These are phyloP conservation scores for Euura saliciscinereae DNA, from an alignment of 1,140 invertebrate genomes.

Conservation along the genomic window DNA sequence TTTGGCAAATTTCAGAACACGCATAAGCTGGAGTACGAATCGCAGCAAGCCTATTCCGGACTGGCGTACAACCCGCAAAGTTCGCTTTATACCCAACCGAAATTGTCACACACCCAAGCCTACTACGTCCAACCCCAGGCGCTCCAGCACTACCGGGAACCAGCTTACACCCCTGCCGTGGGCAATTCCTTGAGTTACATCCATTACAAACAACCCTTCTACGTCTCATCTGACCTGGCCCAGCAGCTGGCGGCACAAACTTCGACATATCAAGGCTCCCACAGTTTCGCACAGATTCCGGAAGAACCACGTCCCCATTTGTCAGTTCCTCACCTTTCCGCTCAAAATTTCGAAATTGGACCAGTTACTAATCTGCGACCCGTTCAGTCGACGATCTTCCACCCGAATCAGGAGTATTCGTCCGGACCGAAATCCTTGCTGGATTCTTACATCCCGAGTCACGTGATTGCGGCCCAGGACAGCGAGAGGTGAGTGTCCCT, in stretches of 20 bases:
- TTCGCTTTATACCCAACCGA: constrained; percentile 36
- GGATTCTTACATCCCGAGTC: constrained; percentile 53
- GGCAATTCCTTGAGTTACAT: neutral
- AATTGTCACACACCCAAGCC: constrained; percentile 39
- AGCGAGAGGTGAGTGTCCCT: constrained; percentile 49
- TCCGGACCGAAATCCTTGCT: constrained; percentile 47
- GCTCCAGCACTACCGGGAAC: constrained; percentile 24
- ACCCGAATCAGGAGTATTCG: constrained; percentile 13
- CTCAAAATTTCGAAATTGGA: constrained; percentile 42
- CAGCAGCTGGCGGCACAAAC: constrained; percentile 42
- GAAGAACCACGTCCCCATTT: constrained; percentile 29
- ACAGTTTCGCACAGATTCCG: constrained; percentile 34
- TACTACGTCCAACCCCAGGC: constrained; percentile 25
- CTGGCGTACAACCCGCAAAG: neutral
- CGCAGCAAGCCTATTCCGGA: neutral
- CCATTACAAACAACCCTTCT: constrained; percentile 33
- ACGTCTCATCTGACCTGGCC: constrained; percentile 30
- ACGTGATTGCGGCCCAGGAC: constrained; percentile 52
- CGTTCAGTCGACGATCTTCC: constrained; percentile 23
- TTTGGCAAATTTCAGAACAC: neutral
- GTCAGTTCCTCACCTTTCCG: constrained; percentile 38
- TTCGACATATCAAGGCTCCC: constrained; percentile 37
- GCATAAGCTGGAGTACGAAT: neutral
- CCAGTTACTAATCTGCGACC: constrained; percentile 32
- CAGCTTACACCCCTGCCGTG: neutral